Percentiles rank a stretch among this genome's conserved stretches.
These are phyloP conservation scores for Aldrovandia affinis DNA, from an alignment of 2,797 vertebrate genomes.

Conservation along the genomic window DNA sequence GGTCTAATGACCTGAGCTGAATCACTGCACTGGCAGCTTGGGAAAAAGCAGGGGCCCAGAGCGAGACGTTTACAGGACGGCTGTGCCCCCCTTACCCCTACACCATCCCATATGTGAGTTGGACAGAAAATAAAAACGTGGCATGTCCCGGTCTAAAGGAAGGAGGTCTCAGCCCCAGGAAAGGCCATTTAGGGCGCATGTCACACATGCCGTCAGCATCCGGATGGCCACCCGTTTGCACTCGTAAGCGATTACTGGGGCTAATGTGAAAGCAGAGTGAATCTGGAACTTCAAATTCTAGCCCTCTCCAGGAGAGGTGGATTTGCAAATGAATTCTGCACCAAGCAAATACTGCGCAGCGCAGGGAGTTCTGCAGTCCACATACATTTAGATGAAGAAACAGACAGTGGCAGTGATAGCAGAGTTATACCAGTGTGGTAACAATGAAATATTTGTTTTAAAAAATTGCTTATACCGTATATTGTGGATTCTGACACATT, in stretches of 20 bases:
- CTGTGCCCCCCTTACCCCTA: conserved; percentile 33
- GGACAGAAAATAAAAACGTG: no score
- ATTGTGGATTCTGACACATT: not conserved
- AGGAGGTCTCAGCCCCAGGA: no score
- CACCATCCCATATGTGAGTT: no score
- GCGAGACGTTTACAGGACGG: conserved; percentile 43
- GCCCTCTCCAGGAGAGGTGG: not conserved
- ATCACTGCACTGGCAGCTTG: conserved; percentile 74
- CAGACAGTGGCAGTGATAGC: not conserved
- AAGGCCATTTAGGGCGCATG: no score
- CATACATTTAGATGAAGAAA: not conserved
- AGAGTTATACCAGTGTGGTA: not conserved
- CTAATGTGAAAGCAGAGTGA: not conserved
- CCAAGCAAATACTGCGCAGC: not conserved
- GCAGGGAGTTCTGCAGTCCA: not conserved
- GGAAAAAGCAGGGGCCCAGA: conserved; percentile 68
- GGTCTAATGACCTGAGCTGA: conserved; percentile 77
- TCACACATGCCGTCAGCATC: not conserved
- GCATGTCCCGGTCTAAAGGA: no score
- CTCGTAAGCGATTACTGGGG: not conserved
- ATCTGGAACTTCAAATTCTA: not conserved
- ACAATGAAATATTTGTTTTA: not conserved
- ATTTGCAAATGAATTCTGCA: not conserved
- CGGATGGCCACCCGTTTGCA: not conserved
- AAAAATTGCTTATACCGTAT: not conserved